Evolutionary conservation across 1,140 invertebrate genomes (phyloP).

Genomic region (Araneus ventricosus): DNA sequence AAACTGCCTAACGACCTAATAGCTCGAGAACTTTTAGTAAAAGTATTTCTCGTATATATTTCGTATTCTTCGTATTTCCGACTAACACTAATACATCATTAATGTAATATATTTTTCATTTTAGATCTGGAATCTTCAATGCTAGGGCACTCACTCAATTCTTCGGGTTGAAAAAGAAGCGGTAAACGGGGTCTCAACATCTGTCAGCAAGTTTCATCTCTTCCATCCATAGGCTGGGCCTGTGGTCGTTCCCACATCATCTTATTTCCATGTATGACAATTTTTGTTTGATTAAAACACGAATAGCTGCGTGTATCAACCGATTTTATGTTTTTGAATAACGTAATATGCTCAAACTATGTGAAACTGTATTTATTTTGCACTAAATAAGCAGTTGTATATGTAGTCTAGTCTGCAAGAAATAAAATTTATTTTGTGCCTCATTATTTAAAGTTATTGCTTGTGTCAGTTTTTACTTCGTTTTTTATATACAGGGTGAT

Average conservation of each 20-base stretch:
- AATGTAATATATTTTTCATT: not conserved
- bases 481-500: not conserved
- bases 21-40: no score
- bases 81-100: no score
- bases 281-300: not conserved
- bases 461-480: not conserved
- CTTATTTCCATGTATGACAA: not conserved
- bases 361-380: not conserved
- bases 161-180: constrained; percentile 40
- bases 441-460: not conserved
- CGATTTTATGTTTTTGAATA: not conserved
- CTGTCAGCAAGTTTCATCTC: not conserved
- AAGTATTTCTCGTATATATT: no score
- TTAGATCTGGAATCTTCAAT: constrained; percentile 56
- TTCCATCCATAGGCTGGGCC: constrained; percentile 33
- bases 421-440: not conserved
- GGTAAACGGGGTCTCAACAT: not conserved
- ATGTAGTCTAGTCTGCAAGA: constrained; percentile 9
- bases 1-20: no score
- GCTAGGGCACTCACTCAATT: constrained; percentile 51
- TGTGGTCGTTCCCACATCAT: not conserved
- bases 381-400: not conserved
- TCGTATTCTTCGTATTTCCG: no score
- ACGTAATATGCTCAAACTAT: not conserved
- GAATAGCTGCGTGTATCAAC: not conserved